Evolutionary conservation across 2,113 vertebrate genomes (phyloP).

Genomic region (Tinamus guttatus): DNA sequence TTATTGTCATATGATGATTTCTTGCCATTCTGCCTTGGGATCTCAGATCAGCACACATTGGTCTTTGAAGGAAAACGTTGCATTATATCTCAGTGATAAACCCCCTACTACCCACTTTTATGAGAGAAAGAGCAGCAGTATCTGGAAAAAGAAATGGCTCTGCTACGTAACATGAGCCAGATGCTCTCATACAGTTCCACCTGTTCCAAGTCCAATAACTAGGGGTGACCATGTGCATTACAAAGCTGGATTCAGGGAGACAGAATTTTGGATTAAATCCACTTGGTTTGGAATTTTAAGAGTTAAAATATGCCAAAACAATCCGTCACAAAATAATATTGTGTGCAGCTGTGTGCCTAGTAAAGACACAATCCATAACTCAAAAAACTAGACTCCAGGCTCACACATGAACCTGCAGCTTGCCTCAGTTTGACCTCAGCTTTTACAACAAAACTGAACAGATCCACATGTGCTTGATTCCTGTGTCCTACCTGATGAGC

Average conservation of each 20-base stretch:
- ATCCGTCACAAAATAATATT: neutral
- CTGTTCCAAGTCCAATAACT: neutral
- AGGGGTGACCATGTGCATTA: neutral
- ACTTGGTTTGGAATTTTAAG: neutral
- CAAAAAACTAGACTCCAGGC: neutral
- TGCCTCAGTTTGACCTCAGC: neutral
- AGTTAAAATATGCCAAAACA: neutral
- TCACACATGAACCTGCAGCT: neutral
- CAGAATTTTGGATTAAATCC: neutral
- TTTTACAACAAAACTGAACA: neutral
- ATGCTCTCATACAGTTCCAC: neutral
- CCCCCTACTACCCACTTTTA: neutral
- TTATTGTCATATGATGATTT: neutral
- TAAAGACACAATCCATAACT: neutral
- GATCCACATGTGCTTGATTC: fast-evolving
- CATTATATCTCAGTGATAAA: neutral
- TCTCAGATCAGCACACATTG: neutral
- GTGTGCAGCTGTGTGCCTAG: neutral
- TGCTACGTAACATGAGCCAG: neutral
- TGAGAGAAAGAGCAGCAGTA: neutral
- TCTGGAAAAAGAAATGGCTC: neutral
- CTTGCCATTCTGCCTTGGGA: neutral
- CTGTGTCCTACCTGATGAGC: conserved; percentile 89
- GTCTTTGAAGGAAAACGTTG: neutral
- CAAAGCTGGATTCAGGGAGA: neutral